These are phyloP conservation scores for Zygogramma bicolorata DNA, from an alignment of 2,888 invertebrate species.

Conservation along the genomic window DNA sequence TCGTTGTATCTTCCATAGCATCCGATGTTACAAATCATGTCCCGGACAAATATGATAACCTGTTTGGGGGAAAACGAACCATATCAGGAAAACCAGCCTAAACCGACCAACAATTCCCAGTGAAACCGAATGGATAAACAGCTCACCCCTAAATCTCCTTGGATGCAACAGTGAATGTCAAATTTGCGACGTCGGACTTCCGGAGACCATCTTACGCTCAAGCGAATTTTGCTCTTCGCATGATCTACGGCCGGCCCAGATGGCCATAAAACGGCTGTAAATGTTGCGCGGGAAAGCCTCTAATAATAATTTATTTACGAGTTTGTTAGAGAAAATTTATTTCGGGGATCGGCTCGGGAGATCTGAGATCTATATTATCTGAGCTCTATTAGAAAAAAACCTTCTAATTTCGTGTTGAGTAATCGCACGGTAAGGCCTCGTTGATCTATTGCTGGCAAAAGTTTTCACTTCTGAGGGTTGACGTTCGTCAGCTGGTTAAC, in stretches of 20 bases:
- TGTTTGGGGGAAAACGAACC: neutral
- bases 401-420: too few species aligned
- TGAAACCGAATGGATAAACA: neutral
- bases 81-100: neutral
- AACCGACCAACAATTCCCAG: neutral
- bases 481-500: too few species aligned
- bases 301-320: conserved; percentile 56
- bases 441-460: too few species aligned
- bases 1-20: too few species aligned
- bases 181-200: conserved; percentile 22
- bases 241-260: conserved; percentile 28
- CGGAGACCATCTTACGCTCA: conserved; percentile 24
- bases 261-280: conserved; percentile 39
- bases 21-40: too few species aligned
- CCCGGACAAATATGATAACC: neutral
- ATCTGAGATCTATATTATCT: neutral
- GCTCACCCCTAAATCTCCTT: conserved; percentile 20
- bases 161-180: conserved; percentile 10
- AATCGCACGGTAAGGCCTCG: too few species aligned
- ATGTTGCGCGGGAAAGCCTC: conserved; percentile 31
- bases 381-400: neutral
- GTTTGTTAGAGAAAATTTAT: conserved; percentile 57
- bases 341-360: conserved; percentile 46
- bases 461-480: too few species aligned
- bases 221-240: conserved; percentile 19